phyloP scores from a whole-genome alignment of 2,888 invertebrate genomes.

The Caenorhabditis sp. region DNA sequence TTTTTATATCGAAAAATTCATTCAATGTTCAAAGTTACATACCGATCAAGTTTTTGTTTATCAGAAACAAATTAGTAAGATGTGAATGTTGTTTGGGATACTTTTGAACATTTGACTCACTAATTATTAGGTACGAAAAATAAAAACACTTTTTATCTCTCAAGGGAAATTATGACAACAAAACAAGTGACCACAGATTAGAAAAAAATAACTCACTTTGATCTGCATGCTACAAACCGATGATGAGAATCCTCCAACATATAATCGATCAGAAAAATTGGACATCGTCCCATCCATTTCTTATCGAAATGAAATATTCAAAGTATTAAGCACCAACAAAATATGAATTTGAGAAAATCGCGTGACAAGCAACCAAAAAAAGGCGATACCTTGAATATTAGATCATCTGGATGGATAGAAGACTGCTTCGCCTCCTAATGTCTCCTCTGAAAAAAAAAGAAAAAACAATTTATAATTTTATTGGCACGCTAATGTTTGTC shows the following conservation, averaged over 20 bases:
- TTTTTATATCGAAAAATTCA: too few relatives aligned
- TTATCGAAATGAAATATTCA: background rate
- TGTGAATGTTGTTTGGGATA: too few relatives aligned
- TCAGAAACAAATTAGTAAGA: too few relatives aligned
- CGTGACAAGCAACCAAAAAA: background rate
- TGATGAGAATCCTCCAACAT: constrained; percentile 40
- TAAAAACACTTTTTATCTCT: too few relatives aligned
- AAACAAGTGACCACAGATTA: too few relatives aligned
- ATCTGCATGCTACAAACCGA: constrained; percentile 25
- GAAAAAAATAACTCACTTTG: constrained; percentile 22
- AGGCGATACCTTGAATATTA: background rate
- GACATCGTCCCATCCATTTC: constrained; percentile 3
- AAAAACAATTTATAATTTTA: background rate
- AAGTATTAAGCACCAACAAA: background rate
- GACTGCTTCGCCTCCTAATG: too few relatives aligned
- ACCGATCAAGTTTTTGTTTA: too few relatives aligned
- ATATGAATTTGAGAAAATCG: background rate
- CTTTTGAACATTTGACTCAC: too few relatives aligned
- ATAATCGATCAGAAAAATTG: constrained; percentile 35
- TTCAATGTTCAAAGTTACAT: too few relatives aligned
- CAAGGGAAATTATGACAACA: too few relatives aligned
- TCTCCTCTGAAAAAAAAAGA: background rate
- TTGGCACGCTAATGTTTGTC: too few relatives aligned
- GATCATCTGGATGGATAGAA: background rate
- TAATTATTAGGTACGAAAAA: too few relatives aligned